A percentile compares a stretch with the other conserved stretches of the same genome.
Conservation (phyloP, 2,888 invertebrate species). For the Troglohyphantes excavatus region DNA sequence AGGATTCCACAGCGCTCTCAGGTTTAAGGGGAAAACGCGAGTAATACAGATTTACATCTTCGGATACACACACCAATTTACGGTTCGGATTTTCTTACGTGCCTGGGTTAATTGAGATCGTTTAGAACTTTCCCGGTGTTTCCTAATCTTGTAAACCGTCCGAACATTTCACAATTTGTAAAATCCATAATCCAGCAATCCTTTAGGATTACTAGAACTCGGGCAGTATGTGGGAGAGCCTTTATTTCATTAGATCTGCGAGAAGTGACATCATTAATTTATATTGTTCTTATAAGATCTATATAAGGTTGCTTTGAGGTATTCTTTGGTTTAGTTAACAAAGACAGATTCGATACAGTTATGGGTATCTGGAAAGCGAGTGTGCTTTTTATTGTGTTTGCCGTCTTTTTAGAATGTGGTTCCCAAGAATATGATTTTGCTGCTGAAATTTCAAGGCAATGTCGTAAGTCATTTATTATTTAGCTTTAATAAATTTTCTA, state of each 20-base stretch:
- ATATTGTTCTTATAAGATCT: not conserved
- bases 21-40: too few species aligned
- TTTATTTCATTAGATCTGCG: not conserved
- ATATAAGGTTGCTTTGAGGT: not conserved
- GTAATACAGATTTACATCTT: too few species aligned
- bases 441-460: slow-evolving; percentile 67
- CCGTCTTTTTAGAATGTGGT: not conserved
- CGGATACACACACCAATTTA: too few species aligned
- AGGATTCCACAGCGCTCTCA: too few species aligned
- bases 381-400: not conserved
- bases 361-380: not conserved
- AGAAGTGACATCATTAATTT: not conserved
- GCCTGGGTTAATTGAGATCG: not conserved
- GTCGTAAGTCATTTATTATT: slow-evolving; percentile 64
- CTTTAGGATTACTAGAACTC: not conserved
- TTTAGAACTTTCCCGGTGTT: not conserved
- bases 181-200: not conserved
- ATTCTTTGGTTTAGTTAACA: not conserved
- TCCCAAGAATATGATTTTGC: slow-evolving; percentile 69
- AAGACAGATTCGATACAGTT: not conserved
- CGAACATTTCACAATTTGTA: not conserved
- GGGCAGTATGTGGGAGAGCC: not conserved
- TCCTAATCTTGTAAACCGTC: not conserved
- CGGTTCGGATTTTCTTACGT: not conserved
- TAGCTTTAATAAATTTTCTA: too few species aligned